Base-by-base conservation (phyloP, 2,888 invertebrate species). In the Drosophila atripex region DNA sequence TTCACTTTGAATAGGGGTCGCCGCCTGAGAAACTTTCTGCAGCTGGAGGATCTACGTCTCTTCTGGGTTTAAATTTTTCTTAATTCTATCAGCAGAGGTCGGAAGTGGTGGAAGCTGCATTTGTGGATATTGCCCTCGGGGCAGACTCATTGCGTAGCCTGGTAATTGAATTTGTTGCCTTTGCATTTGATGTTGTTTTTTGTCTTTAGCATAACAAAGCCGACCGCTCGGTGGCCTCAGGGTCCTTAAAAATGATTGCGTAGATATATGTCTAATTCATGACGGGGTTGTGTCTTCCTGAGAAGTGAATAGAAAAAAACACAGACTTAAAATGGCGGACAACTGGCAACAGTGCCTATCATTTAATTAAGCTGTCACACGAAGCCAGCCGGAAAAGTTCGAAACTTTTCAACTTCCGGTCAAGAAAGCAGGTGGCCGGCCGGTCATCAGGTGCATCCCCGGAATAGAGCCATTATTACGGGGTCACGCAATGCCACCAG, bases 331-430 rank as follows among this genome's bases (percentile, higher is more conserved):
- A 71, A 70, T 70, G 84, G 84, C 77, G 69, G 39, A 28, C 46
- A 75, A 70, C 74, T 63, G 74, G 63, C 64, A 75, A 46, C 46
- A 53, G 65, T 51, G 50, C 30, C 43, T 45, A 64, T 72, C 75
- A 54, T 71, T 83, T 83, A 83, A 83, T 83, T 82, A 79, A 82
- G 78, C 59, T 76, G 76, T 77, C 77, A 72, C 79, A 80, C 71
- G 77, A 72, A 77, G 51, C 56, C 41, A 41, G 39, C 69, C 50
- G 63, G 59, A 71, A 85, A 88, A 86, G 80, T 89, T 89, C 50
- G 25, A 77, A 89, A 89, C 88, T 90, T 90, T 88, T 86, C 76
- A 88, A 86, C 89, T 88, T 89, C 83, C 87, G 88, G 87, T 80
- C 84, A 88, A 78, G 57, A 76, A 66, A 76, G 86, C 90, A 89